Evolutionary conservation across 2,888 invertebrate species (phyloP).

Genomic region (Agonopterix arenella): DNA sequence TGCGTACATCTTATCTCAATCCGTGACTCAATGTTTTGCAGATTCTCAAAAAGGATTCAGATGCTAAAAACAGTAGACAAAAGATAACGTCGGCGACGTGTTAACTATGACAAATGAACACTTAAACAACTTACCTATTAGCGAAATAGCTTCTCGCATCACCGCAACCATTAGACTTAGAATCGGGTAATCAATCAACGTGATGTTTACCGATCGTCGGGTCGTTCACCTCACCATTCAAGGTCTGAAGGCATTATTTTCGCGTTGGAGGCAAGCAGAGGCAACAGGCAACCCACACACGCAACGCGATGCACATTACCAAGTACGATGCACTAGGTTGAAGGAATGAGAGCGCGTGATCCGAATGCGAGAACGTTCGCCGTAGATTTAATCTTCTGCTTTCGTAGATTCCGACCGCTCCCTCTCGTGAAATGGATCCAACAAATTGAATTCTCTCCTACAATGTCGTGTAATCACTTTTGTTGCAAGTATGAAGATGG

Average conservation of each 20-base stretch:
- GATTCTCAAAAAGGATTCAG: conserved; percentile 33
- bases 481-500: conserved; percentile 28
- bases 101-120: conserved; percentile 29
- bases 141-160: conserved; percentile 35
- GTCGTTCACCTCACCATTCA: conserved; percentile 61
- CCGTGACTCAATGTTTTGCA: conserved; percentile 36
- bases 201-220: conserved; percentile 47
- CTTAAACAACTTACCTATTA: conserved; percentile 20
- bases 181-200: conserved; percentile 51
- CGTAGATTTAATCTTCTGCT: conserved; percentile 56
- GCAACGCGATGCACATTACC: conserved; percentile 58
- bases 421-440: conserved; percentile 42
- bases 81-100: conserved; percentile 12
- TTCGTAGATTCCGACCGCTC: conserved; percentile 29
- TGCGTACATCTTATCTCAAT: conserved; percentile 47
- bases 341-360: conserved; percentile 67
- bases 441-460: conserved; percentile 56
- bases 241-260: conserved; percentile 57
- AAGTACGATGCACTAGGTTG: conserved; percentile 66
- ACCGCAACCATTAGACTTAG: conserved; percentile 29
- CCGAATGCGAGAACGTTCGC: conserved; percentile 53
- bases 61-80: conserved; percentile 14
- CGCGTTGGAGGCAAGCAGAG: conserved; percentile 31
- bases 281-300: conserved; percentile 41
- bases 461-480: conserved; percentile 39